A percentile compares a stretch with the other conserved stretches of the same genome.
phyloP scores from a whole-genome alignment of 2,888 invertebrate species.

The Eumerus sabulonum region DNA sequence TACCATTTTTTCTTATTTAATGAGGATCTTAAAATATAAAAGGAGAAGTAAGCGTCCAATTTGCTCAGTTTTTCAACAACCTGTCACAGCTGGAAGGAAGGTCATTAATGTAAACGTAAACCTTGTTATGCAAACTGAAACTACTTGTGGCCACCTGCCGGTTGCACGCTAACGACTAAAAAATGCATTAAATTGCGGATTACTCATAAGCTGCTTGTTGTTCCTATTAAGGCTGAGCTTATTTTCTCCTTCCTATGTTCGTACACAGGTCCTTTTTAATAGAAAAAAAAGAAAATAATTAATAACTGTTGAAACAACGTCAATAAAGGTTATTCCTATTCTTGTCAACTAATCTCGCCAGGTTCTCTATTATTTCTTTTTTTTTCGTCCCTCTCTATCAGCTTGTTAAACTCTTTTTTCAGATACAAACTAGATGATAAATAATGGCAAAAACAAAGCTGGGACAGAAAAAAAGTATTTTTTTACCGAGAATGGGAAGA shows the following conservation, averaged over 20 bases:
- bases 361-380: conserved; percentile 5
- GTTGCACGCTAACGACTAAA: conserved; percentile 14
- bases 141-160: conserved; percentile 23
- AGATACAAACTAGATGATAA: conserved; percentile 9
- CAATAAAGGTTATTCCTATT: conserved; percentile 42
- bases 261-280: neutral
- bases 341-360: conserved; percentile 47
- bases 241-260: conserved; percentile 4
- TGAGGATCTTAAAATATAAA: too few relatives aligned
- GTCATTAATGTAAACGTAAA: conserved; percentile 31
- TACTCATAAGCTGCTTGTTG: neutral
- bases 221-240: conserved; percentile 26
- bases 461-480: conserved; percentile 14
- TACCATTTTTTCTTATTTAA: too few relatives aligned
- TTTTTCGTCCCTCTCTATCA: conserved; percentile 24
- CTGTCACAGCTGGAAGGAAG: conserved; percentile 23
- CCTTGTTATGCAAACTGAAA: conserved; percentile 42
- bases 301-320: conserved; percentile 45
- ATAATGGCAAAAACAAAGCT: conserved; percentile 11
- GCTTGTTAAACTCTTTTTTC: conserved; percentile 18
- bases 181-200: neutral
- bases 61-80: conserved; percentile 12
- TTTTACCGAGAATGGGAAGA: conserved; percentile 52
- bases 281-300: conserved; percentile 40
- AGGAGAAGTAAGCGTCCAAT: too few relatives aligned